A percentile compares a stretch with the other conserved stretches of the same genome.
These are phyloP conservation scores for Phalera bucephala DNA, from an alignment of 2,888 invertebrate genomes.

Conservation along the genomic window DNA sequence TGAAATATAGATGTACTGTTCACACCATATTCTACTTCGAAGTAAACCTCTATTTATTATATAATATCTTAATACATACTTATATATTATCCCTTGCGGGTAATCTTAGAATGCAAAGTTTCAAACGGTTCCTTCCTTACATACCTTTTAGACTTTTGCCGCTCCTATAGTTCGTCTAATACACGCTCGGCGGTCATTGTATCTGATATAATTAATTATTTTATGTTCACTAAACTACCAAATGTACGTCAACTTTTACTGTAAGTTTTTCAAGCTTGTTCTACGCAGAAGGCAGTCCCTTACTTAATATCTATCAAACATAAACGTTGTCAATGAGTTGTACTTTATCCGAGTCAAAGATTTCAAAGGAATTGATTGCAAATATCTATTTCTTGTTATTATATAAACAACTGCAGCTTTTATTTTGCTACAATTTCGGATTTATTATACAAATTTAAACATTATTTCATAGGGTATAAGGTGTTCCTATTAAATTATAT, in stretches of 20 bases:
- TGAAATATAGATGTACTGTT: too few species aligned
- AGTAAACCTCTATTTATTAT: too few species aligned
- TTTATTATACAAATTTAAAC: not conserved
- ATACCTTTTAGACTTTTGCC: too few species aligned
- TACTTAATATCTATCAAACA: conserved; percentile 2
- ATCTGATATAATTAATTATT: too few species aligned
- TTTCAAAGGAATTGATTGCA: conserved; percentile 26
- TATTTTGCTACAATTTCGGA: not conserved
- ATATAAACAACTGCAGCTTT: not conserved
- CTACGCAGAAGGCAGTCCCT: not conserved
- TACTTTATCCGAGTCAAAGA: conserved; percentile 20
- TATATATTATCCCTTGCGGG: too few species aligned
- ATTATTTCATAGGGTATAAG: not conserved
- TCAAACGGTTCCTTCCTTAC: too few species aligned
- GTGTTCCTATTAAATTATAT: not conserved
- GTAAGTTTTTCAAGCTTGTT: not conserved
- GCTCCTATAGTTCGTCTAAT: too few species aligned
- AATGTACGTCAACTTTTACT: conserved; percentile 1
- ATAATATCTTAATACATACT: too few species aligned
- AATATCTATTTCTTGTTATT: conserved; percentile 14
- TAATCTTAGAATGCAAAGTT: too few species aligned
- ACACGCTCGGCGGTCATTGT: too few species aligned
- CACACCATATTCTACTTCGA: too few species aligned
- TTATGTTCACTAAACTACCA: not conserved
- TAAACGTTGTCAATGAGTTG: conserved; percentile 21